Base-by-base conservation (phyloP, 2,113 vertebrate genomes). In the Crotophaga sulcirostris region DNA sequence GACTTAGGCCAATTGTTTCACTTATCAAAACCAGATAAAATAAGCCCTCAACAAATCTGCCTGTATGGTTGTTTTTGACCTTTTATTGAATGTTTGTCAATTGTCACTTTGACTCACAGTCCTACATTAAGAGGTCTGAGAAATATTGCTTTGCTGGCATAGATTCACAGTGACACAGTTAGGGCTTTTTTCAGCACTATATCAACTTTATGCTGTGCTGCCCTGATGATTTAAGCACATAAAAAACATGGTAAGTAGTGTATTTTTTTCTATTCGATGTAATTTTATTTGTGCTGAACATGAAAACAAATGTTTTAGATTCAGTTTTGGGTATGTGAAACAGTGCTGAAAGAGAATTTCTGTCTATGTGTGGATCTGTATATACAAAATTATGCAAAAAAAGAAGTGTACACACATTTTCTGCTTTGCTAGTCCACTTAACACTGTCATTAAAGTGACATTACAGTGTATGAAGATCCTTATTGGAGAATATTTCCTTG, bases 1-100 rank as follows among this genome's bases (percentile, higher is more conserved):
- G 78, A 97, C 88, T 96, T 94, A 92, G 83, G 92, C 90, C 95
- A 97, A 74, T 86, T 97, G 82, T 95, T 97, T 97, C 92, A 21
- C 95, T 97, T 96, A 97, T 96, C 91, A 93, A 93, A 97, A 96
- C 67, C 11, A 96, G 88, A 96, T 96, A 97, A 97, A 86, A 75
- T 90, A 97, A 97, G 80, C 82, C 84, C 94, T 93, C 49, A 13
- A 96, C 94, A 98, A 97, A 97, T 96, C 90, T 93, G 77, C 67
- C 70, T 73, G 66, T 36, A 17, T 87, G 73, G 59, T 87, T 96
- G 79, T 52, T 92, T 82, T 92, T 96, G 96, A 97, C 97, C 94
- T 97, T 85, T 95, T 93, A 92, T 93, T 97, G 96, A 98, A 82
- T 0, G 0, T 78, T 94, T 94, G 89, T 94, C 97, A 89, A 49